Percentiles rank a stretch among this genome's conserved stretches.
Conservation (phyloP, 1,140 invertebrate species). For the Saccostrea echinata region DNA sequence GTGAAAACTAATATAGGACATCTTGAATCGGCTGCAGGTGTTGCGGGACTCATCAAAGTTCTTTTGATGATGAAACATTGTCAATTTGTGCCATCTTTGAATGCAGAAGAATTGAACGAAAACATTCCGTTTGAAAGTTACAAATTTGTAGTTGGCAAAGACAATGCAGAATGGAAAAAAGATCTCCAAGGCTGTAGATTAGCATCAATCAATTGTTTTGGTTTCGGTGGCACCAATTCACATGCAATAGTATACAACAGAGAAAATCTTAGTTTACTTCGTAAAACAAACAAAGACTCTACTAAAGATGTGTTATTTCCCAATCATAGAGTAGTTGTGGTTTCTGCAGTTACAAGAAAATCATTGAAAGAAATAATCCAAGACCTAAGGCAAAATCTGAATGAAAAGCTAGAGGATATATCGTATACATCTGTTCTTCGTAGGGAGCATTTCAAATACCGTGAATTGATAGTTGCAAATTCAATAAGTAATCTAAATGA, state of each 20-base stretch:
- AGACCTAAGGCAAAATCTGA: not conserved
- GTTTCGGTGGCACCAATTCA: slow-evolving; percentile 97
- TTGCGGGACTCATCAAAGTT: slow-evolving; percentile 1
- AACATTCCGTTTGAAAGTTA: slow-evolving; percentile 85
- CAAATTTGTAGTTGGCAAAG: slow-evolving; percentile 82
- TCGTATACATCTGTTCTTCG: not conserved
- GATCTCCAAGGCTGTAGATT: slow-evolving; percentile 86
- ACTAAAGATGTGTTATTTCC: not conserved
- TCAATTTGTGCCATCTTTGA: slow-evolving; percentile 92
- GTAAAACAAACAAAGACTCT: not conserved
- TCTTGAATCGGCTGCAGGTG: not conserved
- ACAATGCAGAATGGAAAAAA: slow-evolving; percentile 87
- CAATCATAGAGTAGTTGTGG: not conserved
- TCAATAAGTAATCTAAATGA: not conserved
- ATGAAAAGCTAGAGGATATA: not conserved
- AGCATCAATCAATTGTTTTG: slow-evolving; percentile 94
- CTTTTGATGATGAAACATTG: slow-evolving; percentile 69
- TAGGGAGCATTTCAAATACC: not conserved
- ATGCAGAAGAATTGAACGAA: slow-evolving; percentile 90
- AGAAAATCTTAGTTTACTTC: slow-evolving; percentile 80
- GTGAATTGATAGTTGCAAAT: not conserved
- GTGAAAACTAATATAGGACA: slow-evolving; percentile 14
- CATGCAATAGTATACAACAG: slow-evolving; percentile 86
- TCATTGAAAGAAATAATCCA: not conserved
- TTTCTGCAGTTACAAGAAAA: not conserved